Evolutionary conservation across 2,113 vertebrate species (phyloP).

Genomic region (Daboia siamensis): DNA sequence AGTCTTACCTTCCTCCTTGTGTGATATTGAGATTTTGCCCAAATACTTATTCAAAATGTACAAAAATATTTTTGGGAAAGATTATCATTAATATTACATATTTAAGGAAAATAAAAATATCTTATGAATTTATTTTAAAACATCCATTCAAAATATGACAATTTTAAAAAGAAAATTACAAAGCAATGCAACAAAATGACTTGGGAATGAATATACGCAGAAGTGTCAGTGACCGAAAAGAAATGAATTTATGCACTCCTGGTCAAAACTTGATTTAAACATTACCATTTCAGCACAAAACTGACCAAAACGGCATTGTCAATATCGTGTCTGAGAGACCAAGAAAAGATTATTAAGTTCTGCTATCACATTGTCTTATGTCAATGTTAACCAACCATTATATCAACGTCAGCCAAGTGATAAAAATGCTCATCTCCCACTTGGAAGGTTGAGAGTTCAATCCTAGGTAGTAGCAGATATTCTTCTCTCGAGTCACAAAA

Average conservation of each 20-base stretch:
- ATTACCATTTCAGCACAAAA: background rate
- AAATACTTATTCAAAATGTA: background rate
- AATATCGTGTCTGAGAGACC: background rate
- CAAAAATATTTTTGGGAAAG: background rate
- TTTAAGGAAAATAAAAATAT: background rate
- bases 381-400: background rate
- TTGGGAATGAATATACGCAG: background rate
- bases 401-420: too few species aligned
- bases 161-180: background rate
- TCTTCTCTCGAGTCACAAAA: too few species aligned
- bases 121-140: background rate
- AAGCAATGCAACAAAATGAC: background rate
- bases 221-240: background rate
- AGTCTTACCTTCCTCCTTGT: background rate
- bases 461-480: too few species aligned
- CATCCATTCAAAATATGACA: background rate
- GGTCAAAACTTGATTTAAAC: background rate
- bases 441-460: too few species aligned
- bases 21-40: background rate
- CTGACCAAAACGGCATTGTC: background rate
- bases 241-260: background rate
- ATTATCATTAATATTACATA: background rate
- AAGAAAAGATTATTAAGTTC: background rate
- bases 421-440: too few species aligned
- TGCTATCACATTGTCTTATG: conserved; percentile 9